Conservation (phyloP, 2,888 invertebrate species). For the Caenorhabditis sp. region DNA sequence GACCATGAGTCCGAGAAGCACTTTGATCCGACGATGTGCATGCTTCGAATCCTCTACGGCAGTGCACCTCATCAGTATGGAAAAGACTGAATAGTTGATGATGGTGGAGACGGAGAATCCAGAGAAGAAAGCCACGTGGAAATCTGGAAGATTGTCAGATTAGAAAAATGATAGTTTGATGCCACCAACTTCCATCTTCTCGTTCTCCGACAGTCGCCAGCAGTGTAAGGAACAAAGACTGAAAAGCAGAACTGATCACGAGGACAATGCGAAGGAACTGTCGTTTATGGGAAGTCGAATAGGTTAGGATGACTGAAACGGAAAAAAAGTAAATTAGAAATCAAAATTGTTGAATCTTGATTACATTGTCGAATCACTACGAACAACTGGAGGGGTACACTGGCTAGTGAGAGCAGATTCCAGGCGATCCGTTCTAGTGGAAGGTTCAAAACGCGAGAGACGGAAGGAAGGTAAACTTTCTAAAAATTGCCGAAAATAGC, state of each 20-base stretch:
- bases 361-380: conserved; percentile 48
- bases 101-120: conserved; percentile 50
- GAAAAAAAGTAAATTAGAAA: background rate
- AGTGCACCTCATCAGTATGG: conserved; percentile 35
- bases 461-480: conserved; percentile 67
- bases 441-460: conserved; percentile 69
- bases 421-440: conserved; percentile 66
- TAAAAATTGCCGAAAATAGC: too few relatives aligned
- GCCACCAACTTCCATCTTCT: conserved; percentile 50
- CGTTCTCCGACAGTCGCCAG: conserved; percentile 61
- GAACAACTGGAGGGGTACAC: conserved; percentile 47
- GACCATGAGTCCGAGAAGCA: conserved; percentile 32
- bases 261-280: conserved; percentile 38
- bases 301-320: conserved; percentile 27
- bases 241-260: conserved; percentile 32
- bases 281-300: conserved; percentile 8
- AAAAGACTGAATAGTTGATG: conserved; percentile 39
- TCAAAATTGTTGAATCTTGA: background rate
- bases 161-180: too few relatives aligned
- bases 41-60: conserved; percentile 9
- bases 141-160: too few relatives aligned
- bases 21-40: conserved; percentile 17
- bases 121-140: conserved; percentile 56
- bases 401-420: conserved; percentile 52
- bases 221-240: conserved; percentile 43